Percentiles rank a stretch among this genome's conserved stretches.
phyloP scores from a whole-genome alignment of 2,797 vertebrate species.

The Hydrocynus forskahlii region DNA sequence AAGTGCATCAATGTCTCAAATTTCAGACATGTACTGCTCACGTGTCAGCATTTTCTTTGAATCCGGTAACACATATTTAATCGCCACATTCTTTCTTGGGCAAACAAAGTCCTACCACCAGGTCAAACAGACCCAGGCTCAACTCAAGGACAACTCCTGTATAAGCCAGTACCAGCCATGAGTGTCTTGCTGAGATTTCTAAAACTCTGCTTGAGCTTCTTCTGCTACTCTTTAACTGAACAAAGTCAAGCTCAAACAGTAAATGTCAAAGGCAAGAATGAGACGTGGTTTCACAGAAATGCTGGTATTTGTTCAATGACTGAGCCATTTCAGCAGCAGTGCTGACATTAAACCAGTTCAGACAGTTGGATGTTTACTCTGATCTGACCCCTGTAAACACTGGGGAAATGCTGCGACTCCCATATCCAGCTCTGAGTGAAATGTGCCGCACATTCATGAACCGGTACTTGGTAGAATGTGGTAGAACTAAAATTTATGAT shows the following conservation, averaged over 20 bases:
- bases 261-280: not conserved
- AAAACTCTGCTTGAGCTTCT: not conserved
- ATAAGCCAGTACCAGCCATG: no score
- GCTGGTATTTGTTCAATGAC: not conserved
- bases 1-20: no score
- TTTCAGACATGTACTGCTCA: no score
- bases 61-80: no score
- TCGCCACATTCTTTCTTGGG: no score
- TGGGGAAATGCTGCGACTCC: not conserved
- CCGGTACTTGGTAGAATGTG: no score
- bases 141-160: no score
- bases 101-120: no score
- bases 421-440: not conserved
- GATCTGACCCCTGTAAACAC: not conserved
- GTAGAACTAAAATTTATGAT: not conserved
- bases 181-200: no score
- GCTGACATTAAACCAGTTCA: not conserved
- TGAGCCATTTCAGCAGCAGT: not conserved
- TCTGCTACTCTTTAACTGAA: not conserved
- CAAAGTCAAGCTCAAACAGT: not conserved
- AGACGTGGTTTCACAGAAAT: slow-evolving; percentile 6
- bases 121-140: no score
- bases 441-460: not conserved
- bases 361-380: slow-evolving; percentile 1
- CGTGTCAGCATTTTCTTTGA: no score